Percentiles rank a stretch among this genome's conserved stretches.
These are phyloP conservation scores for Hydrolagus colliei DNA, from an alignment of 2,797 vertebrate species.

Conservation along the genomic window DNA sequence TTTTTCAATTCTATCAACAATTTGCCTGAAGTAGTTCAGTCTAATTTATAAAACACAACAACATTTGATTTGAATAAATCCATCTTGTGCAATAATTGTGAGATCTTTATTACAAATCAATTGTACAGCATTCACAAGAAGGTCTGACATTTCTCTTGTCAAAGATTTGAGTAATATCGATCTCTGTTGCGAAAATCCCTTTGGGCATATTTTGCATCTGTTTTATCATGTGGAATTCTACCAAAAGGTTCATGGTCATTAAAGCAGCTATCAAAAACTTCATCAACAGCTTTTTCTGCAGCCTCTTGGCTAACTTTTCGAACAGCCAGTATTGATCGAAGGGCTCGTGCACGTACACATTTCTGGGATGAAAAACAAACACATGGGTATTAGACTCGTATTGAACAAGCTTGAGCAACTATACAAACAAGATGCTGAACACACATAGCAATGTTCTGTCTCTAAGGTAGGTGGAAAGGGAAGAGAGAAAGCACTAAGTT, in stretches of 20 bases:
- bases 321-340: constrained; percentile 86
- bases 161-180: constrained; percentile 79
- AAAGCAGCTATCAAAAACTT: constrained; percentile 88
- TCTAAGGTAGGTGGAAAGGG: no score
- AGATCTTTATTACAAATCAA: constrained; percentile 12
- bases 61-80: neutral
- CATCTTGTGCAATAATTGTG: neutral
- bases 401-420: neutral
- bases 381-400: neutral
- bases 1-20: constrained; percentile 2
- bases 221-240: constrained; percentile 77
- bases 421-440: neutral
- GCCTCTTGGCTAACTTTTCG: constrained; percentile 71
- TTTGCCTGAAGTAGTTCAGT: neutral
- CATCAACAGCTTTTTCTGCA: constrained; percentile 78
- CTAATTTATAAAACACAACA: neutral
- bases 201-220: constrained; percentile 72
- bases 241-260: constrained; percentile 90
- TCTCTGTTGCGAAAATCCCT: constrained; percentile 76
- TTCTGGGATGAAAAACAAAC: constrained; percentile 52
- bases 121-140: neutral
- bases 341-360: constrained; percentile 79
- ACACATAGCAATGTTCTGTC: neutral
- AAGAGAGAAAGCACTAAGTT: no score
- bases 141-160: constrained; percentile 38